These are phyloP conservation scores for Umimayanthus kanabou DNA, from an alignment of 92 coral and sea anemone species.

Conservation along the genomic window DNA sequence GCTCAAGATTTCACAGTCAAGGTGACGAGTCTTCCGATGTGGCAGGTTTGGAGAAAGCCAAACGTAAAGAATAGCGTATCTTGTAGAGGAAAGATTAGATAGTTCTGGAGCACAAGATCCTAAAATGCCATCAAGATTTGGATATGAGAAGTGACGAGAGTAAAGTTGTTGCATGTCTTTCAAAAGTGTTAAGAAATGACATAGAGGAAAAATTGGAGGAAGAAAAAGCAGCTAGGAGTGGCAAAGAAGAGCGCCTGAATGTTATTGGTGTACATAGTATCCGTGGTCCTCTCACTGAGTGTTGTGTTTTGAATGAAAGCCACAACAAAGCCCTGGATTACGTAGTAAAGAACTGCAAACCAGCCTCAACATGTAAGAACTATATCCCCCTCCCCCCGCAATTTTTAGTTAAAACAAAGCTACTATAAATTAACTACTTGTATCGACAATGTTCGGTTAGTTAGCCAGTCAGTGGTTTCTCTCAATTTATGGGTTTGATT, in stretches of 20 bases:
- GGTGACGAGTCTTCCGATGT: too few relatives aligned
- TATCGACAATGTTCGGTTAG: too few relatives aligned
- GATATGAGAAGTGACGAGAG: neutral
- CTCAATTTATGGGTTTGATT: too few relatives aligned
- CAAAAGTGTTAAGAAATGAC: neutral
- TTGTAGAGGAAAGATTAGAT: neutral
- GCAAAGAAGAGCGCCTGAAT: neutral
- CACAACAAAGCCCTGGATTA: neutral
- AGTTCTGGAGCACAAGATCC: neutral
- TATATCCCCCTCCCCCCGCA: too few relatives aligned
- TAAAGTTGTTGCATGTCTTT: slow-evolving; percentile 2
- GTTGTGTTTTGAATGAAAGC: neutral
- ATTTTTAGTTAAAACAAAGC: too few relatives aligned
- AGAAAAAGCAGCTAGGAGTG: neutral
- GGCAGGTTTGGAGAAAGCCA: too few relatives aligned
- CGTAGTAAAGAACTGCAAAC: neutral
- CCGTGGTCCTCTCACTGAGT: neutral
- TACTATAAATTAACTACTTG: too few relatives aligned
- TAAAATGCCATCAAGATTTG: neutral
- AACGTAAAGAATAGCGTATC: neutral
- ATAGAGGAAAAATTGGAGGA: neutral
- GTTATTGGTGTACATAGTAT: neutral
- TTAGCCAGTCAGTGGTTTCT: too few relatives aligned
- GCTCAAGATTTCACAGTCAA: too few relatives aligned
- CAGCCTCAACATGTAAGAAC: neutral